These are phyloP conservation scores for Alloplasta piceator DNA, from an alignment of 2,888 invertebrate genomes.

Conservation along the genomic window DNA sequence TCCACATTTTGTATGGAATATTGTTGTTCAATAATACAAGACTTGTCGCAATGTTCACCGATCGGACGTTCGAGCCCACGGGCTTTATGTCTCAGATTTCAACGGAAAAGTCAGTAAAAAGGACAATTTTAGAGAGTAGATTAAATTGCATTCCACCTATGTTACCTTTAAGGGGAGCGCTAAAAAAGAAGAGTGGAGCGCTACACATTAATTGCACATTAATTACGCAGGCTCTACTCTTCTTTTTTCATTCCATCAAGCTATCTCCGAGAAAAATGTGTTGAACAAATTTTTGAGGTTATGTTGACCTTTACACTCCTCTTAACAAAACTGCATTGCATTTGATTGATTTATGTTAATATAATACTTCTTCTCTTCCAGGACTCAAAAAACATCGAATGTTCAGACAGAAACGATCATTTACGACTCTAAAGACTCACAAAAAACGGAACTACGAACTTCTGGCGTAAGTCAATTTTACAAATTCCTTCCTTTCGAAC, in stretches of 20 bases:
- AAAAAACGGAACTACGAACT: conserved; percentile 67
- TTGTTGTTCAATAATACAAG: not conserved
- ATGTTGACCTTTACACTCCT: too few species aligned
- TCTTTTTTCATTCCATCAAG: too few species aligned
- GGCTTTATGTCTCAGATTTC: conserved; percentile 76
- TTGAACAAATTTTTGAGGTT: too few species aligned
- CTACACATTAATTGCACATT: too few species aligned
- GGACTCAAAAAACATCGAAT: conserved; percentile 71
- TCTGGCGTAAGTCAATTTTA: conserved; percentile 43
- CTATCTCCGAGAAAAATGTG: too few species aligned
- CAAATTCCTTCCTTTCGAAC: not conserved
- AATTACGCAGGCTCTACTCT: too few species aligned
- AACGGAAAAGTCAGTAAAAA: conserved; percentile 72
- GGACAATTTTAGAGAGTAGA: not conserved
- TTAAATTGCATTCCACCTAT: not conserved
- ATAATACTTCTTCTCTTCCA: conserved; percentile 55
- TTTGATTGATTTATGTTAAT: not conserved
- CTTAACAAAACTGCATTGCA: not conserved
- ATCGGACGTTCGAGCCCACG: conserved; percentile 74
- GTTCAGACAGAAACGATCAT: conserved; percentile 77
- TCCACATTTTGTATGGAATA: not conserved
- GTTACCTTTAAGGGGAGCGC: too few species aligned
- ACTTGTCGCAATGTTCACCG: conserved; percentile 75
- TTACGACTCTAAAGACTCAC: conserved; percentile 70
- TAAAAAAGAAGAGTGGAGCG: too few species aligned